Conservation (phyloP, 2,888 invertebrate species). For the Seladonia tumulorum region DNA sequence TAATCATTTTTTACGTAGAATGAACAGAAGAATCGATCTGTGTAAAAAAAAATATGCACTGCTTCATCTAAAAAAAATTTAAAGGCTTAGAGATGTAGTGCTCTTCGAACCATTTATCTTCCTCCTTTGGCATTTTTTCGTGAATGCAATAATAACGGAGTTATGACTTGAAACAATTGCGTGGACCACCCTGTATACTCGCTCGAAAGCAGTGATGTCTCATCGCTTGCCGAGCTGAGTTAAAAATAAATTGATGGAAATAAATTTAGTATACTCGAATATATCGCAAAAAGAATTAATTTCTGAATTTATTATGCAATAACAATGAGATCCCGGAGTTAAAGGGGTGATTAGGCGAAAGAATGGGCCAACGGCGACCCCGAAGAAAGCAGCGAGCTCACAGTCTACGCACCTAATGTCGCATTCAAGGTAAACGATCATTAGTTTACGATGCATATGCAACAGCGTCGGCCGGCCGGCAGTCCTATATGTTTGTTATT, state of each 20-base stretch:
- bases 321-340: not conserved
- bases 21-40: too few species aligned
- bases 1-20: too few species aligned
- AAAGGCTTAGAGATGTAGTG: too few species aligned
- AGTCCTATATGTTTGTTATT: constrained; percentile 55
- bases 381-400: not conserved
- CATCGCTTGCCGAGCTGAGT: not conserved
- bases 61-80: too few species aligned
- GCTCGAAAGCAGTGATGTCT: too few species aligned
- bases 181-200: too few species aligned
- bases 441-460: constrained; percentile 44
- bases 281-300: not conserved
- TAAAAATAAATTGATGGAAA: not conserved
- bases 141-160: too few species aligned
- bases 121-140: too few species aligned
- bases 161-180: too few species aligned
- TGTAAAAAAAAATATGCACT: too few species aligned
- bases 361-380: not conserved
- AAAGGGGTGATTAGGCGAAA: not conserved
- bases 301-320: not conserved
- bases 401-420: not conserved
- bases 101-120: too few species aligned
- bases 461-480: not conserved
- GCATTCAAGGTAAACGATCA: constrained; percentile 25
- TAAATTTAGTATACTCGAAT: not conserved